Evolutionary conservation across 2,113 vertebrate species (phyloP).

Genomic region (Dicentrarchus labrax): DNA sequence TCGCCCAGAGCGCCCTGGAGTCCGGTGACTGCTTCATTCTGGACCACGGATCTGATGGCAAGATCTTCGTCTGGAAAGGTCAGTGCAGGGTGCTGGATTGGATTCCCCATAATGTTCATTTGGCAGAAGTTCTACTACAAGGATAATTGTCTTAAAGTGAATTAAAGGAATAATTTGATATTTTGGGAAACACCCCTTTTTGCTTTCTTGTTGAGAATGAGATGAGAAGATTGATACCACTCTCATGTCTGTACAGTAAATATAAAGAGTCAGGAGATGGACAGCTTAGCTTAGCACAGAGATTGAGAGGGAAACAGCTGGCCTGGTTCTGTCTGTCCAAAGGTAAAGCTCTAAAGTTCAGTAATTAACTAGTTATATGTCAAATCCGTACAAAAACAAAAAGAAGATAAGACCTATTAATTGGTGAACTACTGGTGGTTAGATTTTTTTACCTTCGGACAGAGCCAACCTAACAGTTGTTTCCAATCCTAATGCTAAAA

Average conservation of each 20-base stretch:
- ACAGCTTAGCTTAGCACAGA: neutral
- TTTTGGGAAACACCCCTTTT: neutral
- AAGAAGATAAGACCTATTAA: too few species aligned
- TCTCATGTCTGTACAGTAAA: too few species aligned
- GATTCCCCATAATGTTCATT: neutral
- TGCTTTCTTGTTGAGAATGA: too few species aligned
- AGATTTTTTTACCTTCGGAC: too few species aligned
- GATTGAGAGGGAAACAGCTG: neutral
- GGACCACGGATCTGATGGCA: conserved; percentile 93
- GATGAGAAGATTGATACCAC: too few species aligned
- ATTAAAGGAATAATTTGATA: neutral
- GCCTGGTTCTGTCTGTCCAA: too few species aligned
- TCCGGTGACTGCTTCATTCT: conserved; percentile 97
- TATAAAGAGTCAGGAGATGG: too few species aligned
- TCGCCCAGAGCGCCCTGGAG: conserved; percentile 90
- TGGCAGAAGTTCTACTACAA: neutral
- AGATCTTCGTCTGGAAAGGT: conserved; percentile 99
- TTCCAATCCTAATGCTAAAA: neutral
- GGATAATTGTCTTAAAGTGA: neutral
- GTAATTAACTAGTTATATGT: too few species aligned
- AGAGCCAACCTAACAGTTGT: too few species aligned
- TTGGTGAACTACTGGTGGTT: too few species aligned
- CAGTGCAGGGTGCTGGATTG: conserved; percentile 5
- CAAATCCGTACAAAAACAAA: too few species aligned
- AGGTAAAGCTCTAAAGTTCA: too few species aligned